Evolutionary conservation across 1,140 invertebrate species (phyloP).

Genomic region (Oedothorax gibbosus): DNA sequence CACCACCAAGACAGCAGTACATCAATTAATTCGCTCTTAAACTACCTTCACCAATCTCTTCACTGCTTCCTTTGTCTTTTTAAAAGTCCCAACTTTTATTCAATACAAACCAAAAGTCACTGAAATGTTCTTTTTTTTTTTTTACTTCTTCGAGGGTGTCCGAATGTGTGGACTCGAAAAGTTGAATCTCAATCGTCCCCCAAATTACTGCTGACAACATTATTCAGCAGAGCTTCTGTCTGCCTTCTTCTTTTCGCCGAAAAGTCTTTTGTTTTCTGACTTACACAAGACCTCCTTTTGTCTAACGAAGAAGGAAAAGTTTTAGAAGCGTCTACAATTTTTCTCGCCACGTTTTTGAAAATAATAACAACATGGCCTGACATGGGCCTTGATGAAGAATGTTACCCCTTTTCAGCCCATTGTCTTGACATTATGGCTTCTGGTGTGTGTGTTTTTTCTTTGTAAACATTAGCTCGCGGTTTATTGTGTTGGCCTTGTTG

Average conservation of each 20-base stretch:
- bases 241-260: slow-evolving; percentile 7
- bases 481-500: slow-evolving; percentile 3
- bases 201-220: too few relatives aligned
- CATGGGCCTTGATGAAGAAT: slow-evolving; percentile 23
- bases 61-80: too few relatives aligned
- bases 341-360: slow-evolving; percentile 24
- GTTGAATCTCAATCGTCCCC: too few relatives aligned
- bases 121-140: too few relatives aligned
- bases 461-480: slow-evolving; percentile 38
- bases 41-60: too few relatives aligned
- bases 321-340: slow-evolving; percentile 19
- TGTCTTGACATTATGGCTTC: slow-evolving; percentile 29
- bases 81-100: too few relatives aligned
- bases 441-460: slow-evolving; percentile 38
- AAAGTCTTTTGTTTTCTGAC: not conserved
- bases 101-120: too few relatives aligned
- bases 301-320: slow-evolving; percentile 7
- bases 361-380: slow-evolving; percentile 28
- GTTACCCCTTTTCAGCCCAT: slow-evolving; percentile 25
- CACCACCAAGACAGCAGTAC: too few relatives aligned
- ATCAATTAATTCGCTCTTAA: too few relatives aligned
- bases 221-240: not conserved
- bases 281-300: slow-evolving; percentile 16
- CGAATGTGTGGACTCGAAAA: too few relatives aligned
- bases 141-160: too few relatives aligned